Evolutionary conservation across 2,113 vertebrate genomes (phyloP).

Genomic region (Seriola aureovittata): DNA sequence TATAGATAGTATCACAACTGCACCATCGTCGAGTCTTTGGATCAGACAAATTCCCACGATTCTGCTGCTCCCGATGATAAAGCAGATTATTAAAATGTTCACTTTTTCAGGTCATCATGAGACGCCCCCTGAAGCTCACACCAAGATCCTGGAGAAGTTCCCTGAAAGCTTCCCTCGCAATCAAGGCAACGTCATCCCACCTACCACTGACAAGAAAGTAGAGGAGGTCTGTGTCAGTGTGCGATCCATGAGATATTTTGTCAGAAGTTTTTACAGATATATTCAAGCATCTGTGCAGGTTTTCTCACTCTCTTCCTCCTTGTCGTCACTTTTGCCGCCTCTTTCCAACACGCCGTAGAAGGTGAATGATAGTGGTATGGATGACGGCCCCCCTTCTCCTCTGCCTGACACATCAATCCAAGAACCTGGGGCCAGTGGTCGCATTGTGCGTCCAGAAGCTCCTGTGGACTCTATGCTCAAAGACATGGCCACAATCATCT

Average conservation of each 20-base stretch:
- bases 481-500: slow-evolving; percentile 96
- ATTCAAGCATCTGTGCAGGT: background rate
- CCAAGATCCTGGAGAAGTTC: slow-evolving; percentile 94
- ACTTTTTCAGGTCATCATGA: slow-evolving; percentile 92
- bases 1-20: background rate
- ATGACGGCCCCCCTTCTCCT: slow-evolving; percentile 79
- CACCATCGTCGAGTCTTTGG: background rate
- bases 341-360: slow-evolving; percentile 70
- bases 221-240: slow-evolving; percentile 80
- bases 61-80: background rate
- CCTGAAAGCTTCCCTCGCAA: slow-evolving; percentile 91
- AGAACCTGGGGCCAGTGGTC: slow-evolving; percentile 79
- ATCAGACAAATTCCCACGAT: background rate
- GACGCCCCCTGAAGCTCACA: slow-evolving; percentile 93
- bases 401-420: slow-evolving; percentile 85
- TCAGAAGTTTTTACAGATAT: background rate
- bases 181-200: slow-evolving; percentile 92
- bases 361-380: slow-evolving; percentile 90
- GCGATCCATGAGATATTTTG: background rate
- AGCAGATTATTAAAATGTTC: background rate
- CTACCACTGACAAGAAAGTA: slow-evolving; percentile 89
- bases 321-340: background rate
- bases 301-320: slow-evolving; percentile 4
- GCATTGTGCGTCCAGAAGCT: slow-evolving; percentile 84
- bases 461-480: slow-evolving; percentile 95